phyloP scores from a whole-genome alignment of 1,140 invertebrate genomes.

The Sipha flava region DNA sequence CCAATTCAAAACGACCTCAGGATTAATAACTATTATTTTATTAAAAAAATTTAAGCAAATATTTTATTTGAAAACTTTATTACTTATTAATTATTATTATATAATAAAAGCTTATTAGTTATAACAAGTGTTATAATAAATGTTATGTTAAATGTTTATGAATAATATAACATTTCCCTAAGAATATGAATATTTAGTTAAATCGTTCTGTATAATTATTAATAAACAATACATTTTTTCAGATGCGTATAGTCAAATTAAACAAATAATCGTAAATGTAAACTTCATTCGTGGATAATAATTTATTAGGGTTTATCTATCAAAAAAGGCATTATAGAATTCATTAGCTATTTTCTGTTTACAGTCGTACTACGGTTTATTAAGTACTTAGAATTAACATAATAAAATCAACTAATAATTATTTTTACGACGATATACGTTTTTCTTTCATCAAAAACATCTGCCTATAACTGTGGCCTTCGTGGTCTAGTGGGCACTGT shows the following conservation, averaged over 20 bases:
- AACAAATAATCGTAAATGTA: not conserved
- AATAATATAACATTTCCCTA: too few relatives aligned
- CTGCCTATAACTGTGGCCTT: not conserved
- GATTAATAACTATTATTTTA: not conserved
- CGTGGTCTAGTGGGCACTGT: not conserved
- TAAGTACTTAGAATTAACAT: not conserved
- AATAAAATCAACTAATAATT: not conserved
- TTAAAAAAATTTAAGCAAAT: not conserved
- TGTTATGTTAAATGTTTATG: too few relatives aligned
- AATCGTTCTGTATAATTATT: too few relatives aligned
- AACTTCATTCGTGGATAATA: not conserved
- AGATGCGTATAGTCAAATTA: not conserved
- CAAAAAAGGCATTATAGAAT: not conserved
- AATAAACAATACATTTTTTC: not conserved
- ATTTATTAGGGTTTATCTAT: not conserved
- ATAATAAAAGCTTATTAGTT: too few relatives aligned
- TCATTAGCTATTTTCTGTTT: not conserved
- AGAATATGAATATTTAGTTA: too few relatives aligned
- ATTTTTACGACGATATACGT: slow-evolving; percentile 1
- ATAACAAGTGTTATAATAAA: too few relatives aligned
- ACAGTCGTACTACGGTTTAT: not conserved
- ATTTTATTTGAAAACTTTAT: not conserved
- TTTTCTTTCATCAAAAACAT: not conserved
- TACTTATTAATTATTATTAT: too few relatives aligned
- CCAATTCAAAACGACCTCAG: not conserved